Evolutionary conservation across 2,113 vertebrate species (phyloP).

Genomic region (Columba janthina): DNA sequence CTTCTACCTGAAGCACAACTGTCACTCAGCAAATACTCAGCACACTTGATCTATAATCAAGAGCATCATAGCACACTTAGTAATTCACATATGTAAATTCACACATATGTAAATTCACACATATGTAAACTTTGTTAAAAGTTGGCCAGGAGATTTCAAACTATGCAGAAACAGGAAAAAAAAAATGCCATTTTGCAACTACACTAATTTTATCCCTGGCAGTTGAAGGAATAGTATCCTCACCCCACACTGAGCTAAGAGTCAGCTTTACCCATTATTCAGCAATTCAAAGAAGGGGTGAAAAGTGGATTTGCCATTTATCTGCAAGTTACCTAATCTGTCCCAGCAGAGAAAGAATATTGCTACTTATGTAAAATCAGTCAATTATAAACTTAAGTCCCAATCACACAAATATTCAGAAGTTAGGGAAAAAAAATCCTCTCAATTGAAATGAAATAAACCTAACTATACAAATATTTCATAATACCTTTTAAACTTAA

Average conservation of each 20-base stretch:
- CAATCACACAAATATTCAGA: not conserved
- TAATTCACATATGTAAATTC: not conserved
- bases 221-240: not conserved
- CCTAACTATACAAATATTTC: not conserved
- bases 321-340: not conserved
- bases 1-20: not conserved
- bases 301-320: not conserved
- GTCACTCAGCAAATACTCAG: not conserved
- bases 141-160: not conserved
- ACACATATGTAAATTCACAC: too few species aligned
- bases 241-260: not conserved
- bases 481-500: not conserved
- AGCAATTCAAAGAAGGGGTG: not conserved
- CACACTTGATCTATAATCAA: not conserved
- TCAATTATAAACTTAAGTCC: not conserved
- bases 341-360: not conserved
- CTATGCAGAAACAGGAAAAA: not conserved
- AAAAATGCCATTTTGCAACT: not conserved
- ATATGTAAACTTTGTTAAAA: rapidly evolving
- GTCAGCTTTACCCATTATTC: not conserved
- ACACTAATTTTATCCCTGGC: not conserved
- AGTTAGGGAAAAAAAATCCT: not conserved
- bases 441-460: not conserved
- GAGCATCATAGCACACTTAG: not conserved
- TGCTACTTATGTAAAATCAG: too few species aligned